These are phyloP conservation scores for Polypedilum vanderplanki DNA, from an alignment of 1,140 invertebrate genomes.

Conservation along the genomic window DNA sequence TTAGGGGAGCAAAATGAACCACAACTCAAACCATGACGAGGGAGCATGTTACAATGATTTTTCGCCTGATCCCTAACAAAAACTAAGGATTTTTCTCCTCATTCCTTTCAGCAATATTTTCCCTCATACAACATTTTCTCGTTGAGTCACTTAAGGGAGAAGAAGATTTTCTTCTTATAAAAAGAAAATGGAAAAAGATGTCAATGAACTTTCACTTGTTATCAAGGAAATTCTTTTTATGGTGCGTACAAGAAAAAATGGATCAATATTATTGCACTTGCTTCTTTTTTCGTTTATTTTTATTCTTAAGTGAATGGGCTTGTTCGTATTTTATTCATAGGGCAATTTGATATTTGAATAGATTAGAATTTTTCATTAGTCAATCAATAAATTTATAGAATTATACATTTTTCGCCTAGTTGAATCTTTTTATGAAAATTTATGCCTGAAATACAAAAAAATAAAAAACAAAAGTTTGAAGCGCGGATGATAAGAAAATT, in stretches of 20 bases:
- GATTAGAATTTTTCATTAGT: too few relatives aligned
- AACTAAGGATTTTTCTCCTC: neutral
- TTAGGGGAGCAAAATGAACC: neutral
- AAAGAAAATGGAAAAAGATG: neutral
- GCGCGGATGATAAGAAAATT: too few relatives aligned
- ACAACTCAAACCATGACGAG: neutral
- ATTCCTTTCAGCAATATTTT: neutral
- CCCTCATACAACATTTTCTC: neutral
- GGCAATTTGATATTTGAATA: too few relatives aligned
- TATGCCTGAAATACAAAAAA: too few relatives aligned
- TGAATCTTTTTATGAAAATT: too few relatives aligned
- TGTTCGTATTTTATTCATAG: too few relatives aligned
- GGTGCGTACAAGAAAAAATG: neutral
- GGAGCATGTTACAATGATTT: neutral
- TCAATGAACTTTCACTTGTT: slow-evolving; percentile 12
- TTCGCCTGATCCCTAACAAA: slow-evolving; percentile 2
- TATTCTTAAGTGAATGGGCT: neutral
- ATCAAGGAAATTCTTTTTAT: neutral
- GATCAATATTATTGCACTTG: slow-evolving; percentile 18
- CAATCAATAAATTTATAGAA: too few relatives aligned
- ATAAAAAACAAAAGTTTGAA: too few relatives aligned
- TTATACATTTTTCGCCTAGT: too few relatives aligned
- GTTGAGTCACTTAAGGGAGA: neutral
- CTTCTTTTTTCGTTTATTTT: too few relatives aligned
- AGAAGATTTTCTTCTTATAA: neutral